Conservation (phyloP, 2,797 vertebrate genomes). For the Martes flavigula region DNA sequence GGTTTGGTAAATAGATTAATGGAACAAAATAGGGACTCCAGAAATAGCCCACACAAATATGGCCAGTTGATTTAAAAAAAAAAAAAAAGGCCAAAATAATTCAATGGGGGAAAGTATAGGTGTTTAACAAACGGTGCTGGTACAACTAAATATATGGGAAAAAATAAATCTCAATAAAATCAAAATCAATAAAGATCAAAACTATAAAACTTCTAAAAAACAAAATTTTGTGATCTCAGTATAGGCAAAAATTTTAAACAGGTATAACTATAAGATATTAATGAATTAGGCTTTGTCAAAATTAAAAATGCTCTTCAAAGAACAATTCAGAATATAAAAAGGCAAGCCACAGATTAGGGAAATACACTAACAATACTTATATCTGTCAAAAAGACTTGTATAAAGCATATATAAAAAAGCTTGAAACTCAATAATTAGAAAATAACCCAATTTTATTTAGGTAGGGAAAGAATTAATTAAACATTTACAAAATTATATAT, state of each 20-base stretch:
- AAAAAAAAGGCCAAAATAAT: not conserved
- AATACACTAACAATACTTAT: not conserved
- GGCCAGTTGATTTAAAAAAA: not conserved
- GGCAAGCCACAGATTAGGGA: not conserved
- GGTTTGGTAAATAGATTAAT: not conserved
- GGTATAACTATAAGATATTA: not conserved
- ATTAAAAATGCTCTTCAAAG: not conserved
- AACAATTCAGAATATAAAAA: not conserved
- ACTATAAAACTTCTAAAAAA: not conserved
- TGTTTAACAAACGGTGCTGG: not conserved
- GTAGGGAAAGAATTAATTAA: not conserved
- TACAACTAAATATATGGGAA: not conserved
- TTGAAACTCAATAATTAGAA: not conserved
- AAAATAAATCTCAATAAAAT: not conserved
- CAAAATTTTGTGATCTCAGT: not conserved
- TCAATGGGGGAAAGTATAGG: not conserved
- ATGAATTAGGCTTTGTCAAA: not conserved
- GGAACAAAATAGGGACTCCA: not conserved
- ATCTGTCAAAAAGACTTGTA: not conserved
- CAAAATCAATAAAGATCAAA: not conserved
- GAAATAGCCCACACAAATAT: not conserved
- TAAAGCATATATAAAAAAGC: not conserved
- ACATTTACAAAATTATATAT: not conserved
- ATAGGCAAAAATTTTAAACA: not conserved
- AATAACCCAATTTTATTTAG: not conserved